A percentile compares a stretch with the other conserved stretches of the same genome.
These are phyloP conservation scores for Ophion obscuratus DNA, from an alignment of 2,888 invertebrate genomes.

Conservation along the genomic window DNA sequence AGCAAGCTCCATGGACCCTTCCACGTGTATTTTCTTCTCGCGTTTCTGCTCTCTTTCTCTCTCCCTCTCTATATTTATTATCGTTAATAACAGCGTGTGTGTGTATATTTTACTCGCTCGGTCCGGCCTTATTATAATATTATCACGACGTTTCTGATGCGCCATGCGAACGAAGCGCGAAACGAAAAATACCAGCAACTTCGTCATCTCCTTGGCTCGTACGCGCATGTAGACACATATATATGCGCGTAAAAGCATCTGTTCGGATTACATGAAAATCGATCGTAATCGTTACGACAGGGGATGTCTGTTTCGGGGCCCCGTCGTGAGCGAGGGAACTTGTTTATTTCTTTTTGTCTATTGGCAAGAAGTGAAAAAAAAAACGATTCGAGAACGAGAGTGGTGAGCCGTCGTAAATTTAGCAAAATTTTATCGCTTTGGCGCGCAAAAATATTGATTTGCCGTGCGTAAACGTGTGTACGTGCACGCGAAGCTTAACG, in stretches of 20 bases:
- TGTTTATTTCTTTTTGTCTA: conserved; percentile 54
- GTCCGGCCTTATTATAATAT: conserved; percentile 67
- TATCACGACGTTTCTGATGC: conserved; percentile 59
- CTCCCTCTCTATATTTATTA: conserved; percentile 73
- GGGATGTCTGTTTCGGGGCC: conserved; percentile 42
- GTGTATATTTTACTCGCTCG: conserved; percentile 35
- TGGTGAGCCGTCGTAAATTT: conserved; percentile 52
- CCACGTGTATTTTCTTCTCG: conserved; percentile 30
- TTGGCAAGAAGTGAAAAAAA: conserved; percentile 15
- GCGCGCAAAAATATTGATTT: conserved; percentile 39
- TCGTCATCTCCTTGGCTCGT: conserved; percentile 4
- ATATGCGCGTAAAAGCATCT: conserved; percentile 30
- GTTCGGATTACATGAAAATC: conserved; percentile 51
- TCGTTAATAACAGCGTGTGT: conserved; percentile 64
- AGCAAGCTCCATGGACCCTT: conserved; percentile 21
- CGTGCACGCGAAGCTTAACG: neutral
- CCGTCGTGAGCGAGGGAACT: conserved; percentile 6
- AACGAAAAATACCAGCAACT: conserved; percentile 61
- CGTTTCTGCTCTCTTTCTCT: conserved; percentile 64
- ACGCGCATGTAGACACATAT: neutral
- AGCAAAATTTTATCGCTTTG: conserved; percentile 42
- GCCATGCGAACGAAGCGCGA: conserved; percentile 51
- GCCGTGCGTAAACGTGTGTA: neutral
- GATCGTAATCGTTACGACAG: conserved; percentile 40
- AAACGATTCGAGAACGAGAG: conserved; percentile 26